A percentile compares a stretch with the other conserved stretches of the same genome.
These are phyloP conservation scores for Silurus asotus DNA, from an alignment of 2,113 vertebrate species.

Conservation along the genomic window DNA sequence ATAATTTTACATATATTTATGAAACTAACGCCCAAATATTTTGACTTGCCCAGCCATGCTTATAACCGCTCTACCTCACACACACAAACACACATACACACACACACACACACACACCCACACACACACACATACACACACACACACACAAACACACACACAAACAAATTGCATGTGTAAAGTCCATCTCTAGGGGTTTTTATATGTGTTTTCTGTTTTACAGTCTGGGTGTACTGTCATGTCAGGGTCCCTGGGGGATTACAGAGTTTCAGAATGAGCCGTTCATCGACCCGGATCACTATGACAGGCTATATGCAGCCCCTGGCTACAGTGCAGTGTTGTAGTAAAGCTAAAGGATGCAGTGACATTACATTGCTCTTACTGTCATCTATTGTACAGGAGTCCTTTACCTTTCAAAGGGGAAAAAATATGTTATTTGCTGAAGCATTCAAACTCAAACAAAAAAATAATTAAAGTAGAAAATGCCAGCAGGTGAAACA, in stretches of 20 bases:
- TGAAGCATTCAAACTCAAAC: not conserved
- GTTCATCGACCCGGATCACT: conserved; percentile 70
- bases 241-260: conserved; percentile 65
- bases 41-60: not conserved
- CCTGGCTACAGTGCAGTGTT: not conserved
- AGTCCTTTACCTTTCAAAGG: not conserved
- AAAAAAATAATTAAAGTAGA: not conserved
- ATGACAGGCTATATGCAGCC: conserved; percentile 68
- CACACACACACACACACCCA: not conserved
- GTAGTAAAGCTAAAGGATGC: not conserved
- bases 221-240: conserved; percentile 68
- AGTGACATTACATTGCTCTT: not conserved
- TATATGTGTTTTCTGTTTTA: conserved; percentile 26
- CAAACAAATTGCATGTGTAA: not conserved
- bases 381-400: not conserved
- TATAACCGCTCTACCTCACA: not conserved
- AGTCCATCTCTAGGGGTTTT: conserved; percentile 12
- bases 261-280: conserved; percentile 74
- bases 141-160: not conserved
- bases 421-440: not conserved
- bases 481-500: not conserved
- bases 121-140: not conserved
- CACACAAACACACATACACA: not conserved
- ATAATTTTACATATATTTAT: not conserved
- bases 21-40: not conserved